phyloP scores from a whole-genome alignment of 1,140 invertebrate species.

The Brachionus calyciflorus region DNA sequence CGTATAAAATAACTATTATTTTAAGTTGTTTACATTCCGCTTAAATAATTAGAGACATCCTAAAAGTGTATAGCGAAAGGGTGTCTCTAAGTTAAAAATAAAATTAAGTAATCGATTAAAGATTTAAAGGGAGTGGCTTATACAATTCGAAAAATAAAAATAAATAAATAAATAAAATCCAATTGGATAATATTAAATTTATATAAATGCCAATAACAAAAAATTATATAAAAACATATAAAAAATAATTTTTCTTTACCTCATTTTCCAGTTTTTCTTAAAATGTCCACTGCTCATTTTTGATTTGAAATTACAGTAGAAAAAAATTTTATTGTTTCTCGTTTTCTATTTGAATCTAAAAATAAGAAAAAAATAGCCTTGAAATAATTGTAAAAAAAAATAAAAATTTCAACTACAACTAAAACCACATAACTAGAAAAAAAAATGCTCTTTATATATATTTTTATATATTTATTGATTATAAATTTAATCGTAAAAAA shows the following conservation, averaged over 20 bases:
- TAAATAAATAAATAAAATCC: too few species aligned
- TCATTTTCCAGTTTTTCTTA: conserved; percentile 47
- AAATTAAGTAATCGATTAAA: too few species aligned
- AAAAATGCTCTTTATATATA: conserved; percentile 35
- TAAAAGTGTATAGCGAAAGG: too few species aligned
- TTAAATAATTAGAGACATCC: too few species aligned
- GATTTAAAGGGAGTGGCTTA: too few species aligned
- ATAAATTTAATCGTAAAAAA: conserved; percentile 38
- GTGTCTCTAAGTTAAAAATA: too few species aligned
- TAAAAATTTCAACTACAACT: neutral
- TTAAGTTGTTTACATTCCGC: too few species aligned
- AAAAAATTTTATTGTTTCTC: neutral
- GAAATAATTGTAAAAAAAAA: neutral
- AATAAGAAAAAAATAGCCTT: neutral
- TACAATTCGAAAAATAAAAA: too few species aligned
- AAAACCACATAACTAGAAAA: conserved; percentile 25
- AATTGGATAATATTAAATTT: neutral
- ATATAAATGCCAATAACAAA: neutral
- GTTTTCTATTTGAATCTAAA: conserved; percentile 19
- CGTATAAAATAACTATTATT: too few species aligned
- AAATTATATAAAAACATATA: neutral
- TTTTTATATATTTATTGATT: conserved; percentile 21
- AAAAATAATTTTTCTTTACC: conserved; percentile 7
- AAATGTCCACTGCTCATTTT: conserved; percentile 45
- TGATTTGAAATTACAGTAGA: neutral